Evolutionary conservation across 2,888 invertebrate species (phyloP).

Genomic region (Cataglyphis rosenhaueri): DNA sequence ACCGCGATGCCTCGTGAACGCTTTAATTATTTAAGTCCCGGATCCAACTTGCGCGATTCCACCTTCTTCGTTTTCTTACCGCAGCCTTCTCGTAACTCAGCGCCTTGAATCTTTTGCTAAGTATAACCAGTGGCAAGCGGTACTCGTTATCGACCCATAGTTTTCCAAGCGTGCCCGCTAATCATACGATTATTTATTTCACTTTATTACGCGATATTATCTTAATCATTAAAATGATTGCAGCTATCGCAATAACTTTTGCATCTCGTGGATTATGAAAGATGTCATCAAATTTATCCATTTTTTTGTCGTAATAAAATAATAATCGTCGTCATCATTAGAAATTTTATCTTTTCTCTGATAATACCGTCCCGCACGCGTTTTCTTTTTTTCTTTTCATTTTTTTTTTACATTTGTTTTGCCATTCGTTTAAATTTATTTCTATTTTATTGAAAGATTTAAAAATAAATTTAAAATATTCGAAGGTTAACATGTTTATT

Average conservation of each 20-base stretch:
- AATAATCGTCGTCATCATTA: neutral
- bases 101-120: conserved; percentile 60
- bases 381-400: neutral
- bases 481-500: conserved; percentile 18
- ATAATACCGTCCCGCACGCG: neutral
- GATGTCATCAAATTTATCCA: neutral
- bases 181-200: conserved; percentile 62
- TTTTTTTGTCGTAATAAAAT: neutral
- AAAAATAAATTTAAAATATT: neutral
- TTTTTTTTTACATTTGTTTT: neutral
- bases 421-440: neutral
- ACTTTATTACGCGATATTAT: conserved; percentile 51
- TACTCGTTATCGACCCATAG: conserved; percentile 56
- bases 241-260: conserved; percentile 9
- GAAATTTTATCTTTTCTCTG: neutral
- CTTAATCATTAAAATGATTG: conserved; percentile 41
- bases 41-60: conserved; percentile 69
- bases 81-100: conserved; percentile 60
- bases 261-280: neutral
- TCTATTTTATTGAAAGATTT: neutral
- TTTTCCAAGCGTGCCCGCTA: conserved; percentile 37
- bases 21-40: conserved; percentile 78
- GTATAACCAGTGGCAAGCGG: conserved; percentile 70
- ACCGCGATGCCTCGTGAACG: conserved; percentile 70
- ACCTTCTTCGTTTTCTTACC: conserved; percentile 69